A percentile compares a stretch with the other conserved stretches of the same genome.
These are phyloP conservation scores for Lophotis ruficrista DNA, from an alignment of 2,113 vertebrate species.

Conservation along the genomic window DNA sequence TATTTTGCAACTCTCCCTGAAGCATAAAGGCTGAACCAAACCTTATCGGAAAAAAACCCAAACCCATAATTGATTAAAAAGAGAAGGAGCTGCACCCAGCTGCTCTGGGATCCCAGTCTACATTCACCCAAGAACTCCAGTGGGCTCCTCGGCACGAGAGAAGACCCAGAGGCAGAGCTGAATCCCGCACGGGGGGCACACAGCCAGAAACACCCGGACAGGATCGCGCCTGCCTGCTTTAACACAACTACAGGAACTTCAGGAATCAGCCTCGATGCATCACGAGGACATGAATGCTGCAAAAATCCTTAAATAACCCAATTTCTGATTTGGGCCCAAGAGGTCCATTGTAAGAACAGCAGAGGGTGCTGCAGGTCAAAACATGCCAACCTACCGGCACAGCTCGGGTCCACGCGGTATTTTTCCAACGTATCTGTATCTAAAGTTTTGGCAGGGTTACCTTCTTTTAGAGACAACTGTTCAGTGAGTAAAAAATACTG, in stretches of 20 bases:
- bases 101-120: background rate
- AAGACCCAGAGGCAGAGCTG: background rate
- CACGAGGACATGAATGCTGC: accelerated
- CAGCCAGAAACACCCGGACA: accelerated
- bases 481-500: background rate
- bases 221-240: background rate
- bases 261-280: background rate
- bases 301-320: too few species aligned
- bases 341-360: background rate
- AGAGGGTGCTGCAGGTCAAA: constrained; percentile 24
- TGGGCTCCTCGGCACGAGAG: background rate
- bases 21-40: background rate
- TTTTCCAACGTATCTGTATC: accelerated
- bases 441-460: accelerated
- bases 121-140: accelerated
- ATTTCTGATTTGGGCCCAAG: accelerated
- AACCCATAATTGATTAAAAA: background rate
- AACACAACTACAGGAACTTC: accelerated
- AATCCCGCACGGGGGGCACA: accelerated
- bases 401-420: accelerated
- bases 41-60: accelerated
- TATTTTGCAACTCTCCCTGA: background rate
- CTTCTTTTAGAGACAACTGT: too few species aligned
- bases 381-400: background rate
- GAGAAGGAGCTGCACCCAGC: background rate